A percentile compares a stretch with the other conserved stretches of the same genome.
These are phyloP conservation scores for Drosophila anomalata DNA, from an alignment of 2,888 invertebrate species.

Conservation along the genomic window DNA sequence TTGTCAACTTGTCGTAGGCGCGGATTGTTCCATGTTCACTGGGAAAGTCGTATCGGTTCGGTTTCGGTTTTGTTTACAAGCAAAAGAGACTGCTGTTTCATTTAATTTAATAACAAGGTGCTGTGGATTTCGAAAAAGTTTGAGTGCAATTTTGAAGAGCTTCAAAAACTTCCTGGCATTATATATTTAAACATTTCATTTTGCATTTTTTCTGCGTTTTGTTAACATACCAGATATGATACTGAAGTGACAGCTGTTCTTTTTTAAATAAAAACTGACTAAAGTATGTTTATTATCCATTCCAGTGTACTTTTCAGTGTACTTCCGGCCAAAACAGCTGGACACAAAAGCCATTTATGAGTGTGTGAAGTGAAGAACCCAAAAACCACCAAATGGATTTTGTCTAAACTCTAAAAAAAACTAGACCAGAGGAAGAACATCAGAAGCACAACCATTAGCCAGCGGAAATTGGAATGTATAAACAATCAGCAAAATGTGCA, in stretches of 20 bases:
- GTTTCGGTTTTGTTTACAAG: conserved; percentile 12
- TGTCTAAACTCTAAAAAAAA: conserved; percentile 14
- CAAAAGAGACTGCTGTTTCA: not conserved
- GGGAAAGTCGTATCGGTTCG: conserved; percentile 1
- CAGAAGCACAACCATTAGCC: conserved; percentile 34
- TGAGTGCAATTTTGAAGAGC: not conserved
- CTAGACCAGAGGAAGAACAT: conserved; percentile 22
- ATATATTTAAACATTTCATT: not conserved
- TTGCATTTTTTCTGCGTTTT: not conserved
- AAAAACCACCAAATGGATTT: conserved; percentile 31
- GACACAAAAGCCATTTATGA: conserved; percentile 44
- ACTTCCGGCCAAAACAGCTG: conserved; percentile 73
- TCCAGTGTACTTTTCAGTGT: conserved; percentile 59
- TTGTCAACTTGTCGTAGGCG: conserved; percentile 63
- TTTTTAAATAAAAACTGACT: conserved; percentile 43
- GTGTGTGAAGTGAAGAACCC: conserved; percentile 11
- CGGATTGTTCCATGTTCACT: conserved; percentile 22
- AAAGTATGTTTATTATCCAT: conserved; percentile 59
- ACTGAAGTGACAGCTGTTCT: conserved; percentile 17
- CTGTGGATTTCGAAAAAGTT: not conserved
- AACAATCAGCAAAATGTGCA: conserved; percentile 52
- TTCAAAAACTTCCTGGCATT: too few relatives aligned
- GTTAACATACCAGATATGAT: conserved; percentile 39
- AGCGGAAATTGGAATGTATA: conserved; percentile 59
- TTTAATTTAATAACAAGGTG: not conserved